Percentiles rank a stretch among this genome's conserved stretches.
Evolutionary conservation across 1,140 invertebrate genomes (phyloP).

Genomic region (Antheraea pernyi): DNA sequence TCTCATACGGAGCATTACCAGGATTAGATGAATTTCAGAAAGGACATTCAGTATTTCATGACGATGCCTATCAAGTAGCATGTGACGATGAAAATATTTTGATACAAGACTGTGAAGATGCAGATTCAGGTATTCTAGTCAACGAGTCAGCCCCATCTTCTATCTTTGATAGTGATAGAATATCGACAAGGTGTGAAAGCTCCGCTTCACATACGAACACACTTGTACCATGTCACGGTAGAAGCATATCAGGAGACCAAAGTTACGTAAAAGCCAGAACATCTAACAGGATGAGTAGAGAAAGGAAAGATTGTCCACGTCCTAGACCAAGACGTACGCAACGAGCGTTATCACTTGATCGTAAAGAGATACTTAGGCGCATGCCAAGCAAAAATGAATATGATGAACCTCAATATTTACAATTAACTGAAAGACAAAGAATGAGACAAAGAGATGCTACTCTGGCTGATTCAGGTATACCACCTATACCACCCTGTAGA

Average conservation of each 20-base stretch:
- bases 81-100: conserved; percentile 82
- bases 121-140: conserved; percentile 87
- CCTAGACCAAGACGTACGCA: conserved; percentile 64
- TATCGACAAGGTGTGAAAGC: conserved; percentile 79
- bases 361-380: conserved; percentile 76
- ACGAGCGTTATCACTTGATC: conserved; percentile 76
- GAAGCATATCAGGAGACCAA: conserved; percentile 75
- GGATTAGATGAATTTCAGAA: conserved; percentile 86
- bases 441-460: conserved; percentile 67
- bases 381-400: conserved; percentile 68
- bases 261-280: conserved; percentile 56
- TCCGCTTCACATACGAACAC: conserved; percentile 75
- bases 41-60: conserved; percentile 81
- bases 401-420: conserved; percentile 65
- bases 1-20: conserved; percentile 87
- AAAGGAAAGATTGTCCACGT: conserved; percentile 54
- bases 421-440: conserved; percentile 72
- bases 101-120: conserved; percentile 82
- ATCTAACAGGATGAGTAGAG: conserved; percentile 63
- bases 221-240: conserved; percentile 63
- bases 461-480: conserved; percentile 64
- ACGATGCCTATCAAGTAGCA: conserved; percentile 73
- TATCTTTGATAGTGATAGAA: conserved; percentile 82
- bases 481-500: conserved; percentile 73
- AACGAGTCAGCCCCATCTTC: conserved; percentile 86